Evolutionary conservation across 2,888 invertebrate species (phyloP), one percentile per base, ranked within the genome.

Genomic region (Copidosoma aretas): DNA sequence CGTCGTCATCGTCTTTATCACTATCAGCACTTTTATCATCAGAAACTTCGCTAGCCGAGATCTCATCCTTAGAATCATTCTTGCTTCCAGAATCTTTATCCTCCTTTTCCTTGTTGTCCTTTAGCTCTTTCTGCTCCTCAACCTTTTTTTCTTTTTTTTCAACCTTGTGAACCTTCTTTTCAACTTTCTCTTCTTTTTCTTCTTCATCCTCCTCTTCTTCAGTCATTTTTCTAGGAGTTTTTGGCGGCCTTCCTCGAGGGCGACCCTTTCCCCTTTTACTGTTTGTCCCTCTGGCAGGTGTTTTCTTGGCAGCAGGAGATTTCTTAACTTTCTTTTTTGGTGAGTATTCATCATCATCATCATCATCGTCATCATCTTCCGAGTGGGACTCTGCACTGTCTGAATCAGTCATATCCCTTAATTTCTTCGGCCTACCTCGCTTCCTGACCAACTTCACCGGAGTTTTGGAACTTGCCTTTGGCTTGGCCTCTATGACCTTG

Each of bases 331-430:
- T 82, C 66, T 77, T 79, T 15, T 73, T 71, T n/a, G 82, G 80
- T 73, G 75, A 81, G 41, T 81, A 80, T 73, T 82, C 82, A 65
- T 82, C 80, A 67, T 82, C 79, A 52, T 76, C 75, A 63, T 77
- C 74, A 65, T 79, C 77, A 65, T 82, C 80, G 66, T 82, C 79
- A 52, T 76, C 75, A 63, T 77, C 74, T 66, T 79, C 77, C 10
- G 32, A 32, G 8, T 32, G 3, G 8, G 32, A 32, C 32, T 76
- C 73, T 14, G 73, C 73, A 64, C 77, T 80, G 3, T 81, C 80
- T 0, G 80, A 80, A 4, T 72, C 78, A 12, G 79, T 79, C 19
- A 17, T 15, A 3, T 14, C 12, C 53, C n/a, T 53, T 3, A 53
- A 14, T 19, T 22, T 53, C 12, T 19, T 53, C 2, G 53, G 53